These are phyloP conservation scores for Okapia johnstoni DNA, from an alignment of 2,113 vertebrate species.

Conservation along the genomic window DNA sequence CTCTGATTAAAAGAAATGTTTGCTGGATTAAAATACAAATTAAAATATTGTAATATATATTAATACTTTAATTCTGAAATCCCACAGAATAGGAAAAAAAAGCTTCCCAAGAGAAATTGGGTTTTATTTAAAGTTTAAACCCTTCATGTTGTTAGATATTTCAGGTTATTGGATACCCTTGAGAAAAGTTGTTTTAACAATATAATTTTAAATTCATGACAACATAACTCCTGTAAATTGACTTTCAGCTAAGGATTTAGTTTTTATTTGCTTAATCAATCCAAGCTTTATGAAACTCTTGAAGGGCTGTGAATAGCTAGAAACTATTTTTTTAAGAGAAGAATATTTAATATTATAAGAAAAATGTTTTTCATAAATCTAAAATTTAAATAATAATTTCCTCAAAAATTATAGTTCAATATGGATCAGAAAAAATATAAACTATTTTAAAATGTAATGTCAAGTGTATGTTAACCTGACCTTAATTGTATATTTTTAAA, in stretches of 20 bases:
- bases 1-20: conserved; percentile 20
- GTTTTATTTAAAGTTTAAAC: conserved; percentile 51
- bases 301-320: conserved; percentile 41
- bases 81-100: neutral
- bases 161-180: conserved; percentile 61
- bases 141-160: conserved; percentile 23
- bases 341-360: neutral
- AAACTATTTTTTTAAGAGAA: conserved; percentile 11
- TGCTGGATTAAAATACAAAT: conserved; percentile 20
- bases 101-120: conserved; percentile 41
- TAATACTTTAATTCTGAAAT: conserved; percentile 26
- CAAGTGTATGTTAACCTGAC: neutral
- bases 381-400: neutral
- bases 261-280: conserved; percentile 76
- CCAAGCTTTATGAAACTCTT: conserved; percentile 66
- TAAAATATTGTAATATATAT: conserved; percentile 5
- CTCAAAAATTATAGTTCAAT: neutral
- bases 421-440: neutral
- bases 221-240: conserved; percentile 68
- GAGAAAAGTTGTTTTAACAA: conserved; percentile 69
- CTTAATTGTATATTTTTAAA: neutral
- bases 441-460: neutral
- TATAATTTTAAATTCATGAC: conserved; percentile 69
- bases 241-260: conserved; percentile 62
- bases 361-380: neutral